Conservation (phyloP, 2,888 invertebrate genomes). For the Orthosia gothica region DNA sequence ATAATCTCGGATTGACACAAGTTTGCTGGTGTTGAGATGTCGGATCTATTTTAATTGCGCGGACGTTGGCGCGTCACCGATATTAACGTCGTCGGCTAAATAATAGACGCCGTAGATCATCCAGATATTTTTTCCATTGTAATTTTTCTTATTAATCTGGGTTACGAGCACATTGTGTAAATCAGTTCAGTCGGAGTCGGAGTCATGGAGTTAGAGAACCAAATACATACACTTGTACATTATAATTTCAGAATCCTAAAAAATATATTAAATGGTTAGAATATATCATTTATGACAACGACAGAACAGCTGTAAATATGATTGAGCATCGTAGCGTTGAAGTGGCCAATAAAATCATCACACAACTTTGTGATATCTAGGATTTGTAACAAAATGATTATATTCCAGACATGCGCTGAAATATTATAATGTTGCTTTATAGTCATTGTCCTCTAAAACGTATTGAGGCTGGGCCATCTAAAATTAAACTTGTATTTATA, state of each 20-base stretch:
- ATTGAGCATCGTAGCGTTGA: neutral
- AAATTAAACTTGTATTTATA: slow-evolving; percentile 77
- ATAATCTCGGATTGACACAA: slow-evolving; percentile 77
- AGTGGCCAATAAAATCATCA: slow-evolving; percentile 26
- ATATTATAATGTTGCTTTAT: slow-evolving; percentile 56
- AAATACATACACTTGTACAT: neutral
- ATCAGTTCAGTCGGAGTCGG: neutral
- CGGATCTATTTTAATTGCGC: slow-evolving; percentile 80
- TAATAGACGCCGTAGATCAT: slow-evolving; percentile 70
- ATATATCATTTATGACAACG: slow-evolving; percentile 1
- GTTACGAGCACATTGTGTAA: neutral
- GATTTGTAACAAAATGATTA: slow-evolving; percentile 24
- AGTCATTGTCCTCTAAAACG: slow-evolving; percentile 73
- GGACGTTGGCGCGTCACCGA: slow-evolving; percentile 74
- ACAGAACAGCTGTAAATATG: neutral
- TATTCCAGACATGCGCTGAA: slow-evolving; percentile 41
- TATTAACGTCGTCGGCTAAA: slow-evolving; percentile 69
- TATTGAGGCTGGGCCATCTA: slow-evolving; percentile 73
- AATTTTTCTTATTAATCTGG: slow-evolving; percentile 26
- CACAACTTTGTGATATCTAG: slow-evolving; percentile 20
- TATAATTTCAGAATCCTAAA: neutral
- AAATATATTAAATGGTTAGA: neutral
- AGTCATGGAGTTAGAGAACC: neutral
- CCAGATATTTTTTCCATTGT: slow-evolving; percentile 43
- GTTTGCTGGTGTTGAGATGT: slow-evolving; percentile 71